Conservation (phyloP, 2,888 invertebrate species). For the Hirtodrosophila cameraria region DNA sequence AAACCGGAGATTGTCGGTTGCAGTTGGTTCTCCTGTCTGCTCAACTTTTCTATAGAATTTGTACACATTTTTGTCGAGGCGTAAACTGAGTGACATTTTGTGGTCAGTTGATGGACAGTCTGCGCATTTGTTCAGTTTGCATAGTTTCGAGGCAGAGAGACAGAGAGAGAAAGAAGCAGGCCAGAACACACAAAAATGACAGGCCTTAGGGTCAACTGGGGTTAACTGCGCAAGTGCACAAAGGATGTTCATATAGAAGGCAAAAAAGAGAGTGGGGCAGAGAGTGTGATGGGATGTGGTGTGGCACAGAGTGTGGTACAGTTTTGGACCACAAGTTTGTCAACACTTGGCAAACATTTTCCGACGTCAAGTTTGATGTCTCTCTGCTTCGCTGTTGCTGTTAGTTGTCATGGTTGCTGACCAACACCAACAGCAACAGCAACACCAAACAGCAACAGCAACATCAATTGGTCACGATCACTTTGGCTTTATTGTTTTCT, state of each 20-base stretch:
- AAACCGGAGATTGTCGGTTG: neutral
- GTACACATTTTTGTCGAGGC: slow-evolving; percentile 47
- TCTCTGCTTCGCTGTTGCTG: slow-evolving; percentile 20
- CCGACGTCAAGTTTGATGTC: slow-evolving; percentile 52
- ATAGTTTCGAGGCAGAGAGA: neutral
- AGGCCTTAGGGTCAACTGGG: slow-evolving; percentile 36
- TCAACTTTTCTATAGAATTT: slow-evolving; percentile 20
- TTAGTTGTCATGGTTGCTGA: slow-evolving; percentile 15
- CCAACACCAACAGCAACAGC: slow-evolving; percentile 37
- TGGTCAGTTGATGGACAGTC: slow-evolving; percentile 68
- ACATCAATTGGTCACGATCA: slow-evolving; percentile 77
- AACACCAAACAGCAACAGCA: slow-evolving; percentile 26
- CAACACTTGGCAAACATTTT: slow-evolving; percentile 72
- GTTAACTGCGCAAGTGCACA: slow-evolving; percentile 25
- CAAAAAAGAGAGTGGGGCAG: slow-evolving; percentile 1
- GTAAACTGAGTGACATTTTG: slow-evolving; percentile 66
- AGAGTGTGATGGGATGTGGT: too few relatives aligned
- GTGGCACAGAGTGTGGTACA: slow-evolving; percentile 12
- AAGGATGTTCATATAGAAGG: neutral
- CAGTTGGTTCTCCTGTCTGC: neutral
- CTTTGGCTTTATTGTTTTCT: slow-evolving; percentile 69
- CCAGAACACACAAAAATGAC: slow-evolving; percentile 38
- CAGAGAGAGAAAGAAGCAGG: neutral
- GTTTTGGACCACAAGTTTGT: slow-evolving; percentile 63
- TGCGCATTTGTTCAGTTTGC: slow-evolving; percentile 31